These are phyloP conservation scores for Naso thynnoides DNA, from an alignment of 2,797 vertebrate species.

Conservation along the genomic window DNA sequence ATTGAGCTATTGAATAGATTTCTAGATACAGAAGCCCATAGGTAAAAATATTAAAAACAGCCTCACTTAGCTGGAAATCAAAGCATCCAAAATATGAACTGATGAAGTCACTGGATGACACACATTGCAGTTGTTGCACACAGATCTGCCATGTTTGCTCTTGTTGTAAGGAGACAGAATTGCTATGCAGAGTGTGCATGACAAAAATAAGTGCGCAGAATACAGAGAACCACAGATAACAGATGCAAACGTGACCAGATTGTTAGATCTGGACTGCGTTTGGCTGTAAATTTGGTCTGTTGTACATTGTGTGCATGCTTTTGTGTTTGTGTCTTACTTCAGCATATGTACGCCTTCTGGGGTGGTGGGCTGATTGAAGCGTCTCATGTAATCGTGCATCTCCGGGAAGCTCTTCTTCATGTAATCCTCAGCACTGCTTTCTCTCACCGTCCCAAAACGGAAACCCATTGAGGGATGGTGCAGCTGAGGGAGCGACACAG, in stretches of 20 bases:
- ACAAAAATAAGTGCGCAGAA: slow-evolving; percentile 28
- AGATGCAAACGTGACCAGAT: slow-evolving; percentile 26
- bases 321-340: slow-evolving; percentile 87
- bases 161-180: slow-evolving; percentile 15
- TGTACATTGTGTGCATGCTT: neutral
- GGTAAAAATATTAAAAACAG: neutral
- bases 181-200: slow-evolving; percentile 18
- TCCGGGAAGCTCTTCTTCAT: slow-evolving; percentile 97
- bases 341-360: slow-evolving; percentile 90
- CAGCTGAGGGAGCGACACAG: slow-evolving; percentile 85
- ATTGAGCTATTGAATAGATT: slow-evolving; percentile 16
- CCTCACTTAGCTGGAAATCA: slow-evolving; percentile 8
- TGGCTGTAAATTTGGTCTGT: neutral
- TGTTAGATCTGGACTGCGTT: slow-evolving; percentile 8
- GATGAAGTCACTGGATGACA: slow-evolving; percentile 8
- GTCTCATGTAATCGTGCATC: slow-evolving; percentile 94
- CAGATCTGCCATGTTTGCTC: slow-evolving; percentile 23
- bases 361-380: slow-evolving; percentile 92
- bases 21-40: neutral
- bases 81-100: slow-evolving; percentile 1
- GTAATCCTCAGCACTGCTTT: slow-evolving; percentile 97
- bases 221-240: slow-evolving; percentile 28
- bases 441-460: slow-evolving; percentile 94
- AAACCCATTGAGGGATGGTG: slow-evolving; percentile 94
- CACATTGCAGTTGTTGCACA: slow-evolving; percentile 14